These are phyloP conservation scores for Sternotherus odoratus DNA, from an alignment of 2,797 vertebrate species.

Conservation along the genomic window DNA sequence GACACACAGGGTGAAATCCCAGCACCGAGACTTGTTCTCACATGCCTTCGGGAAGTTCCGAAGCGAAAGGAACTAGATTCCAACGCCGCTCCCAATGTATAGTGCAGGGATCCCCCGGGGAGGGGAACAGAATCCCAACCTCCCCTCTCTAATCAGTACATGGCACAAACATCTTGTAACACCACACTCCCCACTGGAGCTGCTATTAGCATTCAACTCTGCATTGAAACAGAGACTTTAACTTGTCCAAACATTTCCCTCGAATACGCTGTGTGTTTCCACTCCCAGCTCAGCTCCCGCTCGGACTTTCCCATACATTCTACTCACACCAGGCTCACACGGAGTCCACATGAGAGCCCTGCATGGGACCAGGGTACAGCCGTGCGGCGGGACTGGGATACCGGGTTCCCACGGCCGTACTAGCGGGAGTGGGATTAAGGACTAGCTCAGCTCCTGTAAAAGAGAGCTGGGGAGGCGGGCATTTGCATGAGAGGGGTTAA, in stretches of 20 bases:
- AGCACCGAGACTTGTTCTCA: background rate
- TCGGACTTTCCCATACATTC: background rate
- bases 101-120: background rate
- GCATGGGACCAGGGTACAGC: background rate
- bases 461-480: too few species aligned
- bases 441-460: too few species aligned
- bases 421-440: too few species aligned
- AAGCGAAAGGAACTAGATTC: background rate
- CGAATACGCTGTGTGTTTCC: slow-evolving; percentile 22
- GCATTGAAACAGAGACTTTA: slow-evolving; percentile 65
- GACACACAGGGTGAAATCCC: background rate
- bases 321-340: background rate
- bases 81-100: background rate
- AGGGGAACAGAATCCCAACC: background rate
- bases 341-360: background rate
- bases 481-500: too few species aligned
- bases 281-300: slow-evolving; percentile 32
- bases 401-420: too few species aligned
- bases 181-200: slow-evolving; percentile 41
- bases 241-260: slow-evolving; percentile 75
- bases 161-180: slow-evolving; percentile 33
- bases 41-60: background rate
- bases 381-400: background rate
- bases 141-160: slow-evolving; percentile 29
- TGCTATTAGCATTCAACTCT: slow-evolving; percentile 54